Evolutionary conservation across 2,888 invertebrate species (phyloP).

Genomic region (Tipula lateralis): DNA sequence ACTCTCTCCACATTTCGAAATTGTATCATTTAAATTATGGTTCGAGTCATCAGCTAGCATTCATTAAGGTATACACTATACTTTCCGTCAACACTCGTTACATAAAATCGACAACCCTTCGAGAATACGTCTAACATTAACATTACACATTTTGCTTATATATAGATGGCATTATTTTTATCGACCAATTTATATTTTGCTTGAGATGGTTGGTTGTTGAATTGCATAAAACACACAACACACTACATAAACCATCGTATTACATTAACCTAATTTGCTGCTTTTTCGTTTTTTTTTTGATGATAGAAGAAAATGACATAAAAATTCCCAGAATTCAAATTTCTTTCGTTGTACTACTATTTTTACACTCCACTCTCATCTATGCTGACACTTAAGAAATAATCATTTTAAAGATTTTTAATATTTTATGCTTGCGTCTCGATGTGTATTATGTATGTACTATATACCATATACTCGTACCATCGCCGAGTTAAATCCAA

Average conservation of each 20-base stretch:
- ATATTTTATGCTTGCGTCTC: neutral
- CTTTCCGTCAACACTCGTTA: too few relatives aligned
- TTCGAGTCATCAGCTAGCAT: too few relatives aligned
- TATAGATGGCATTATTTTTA: neutral
- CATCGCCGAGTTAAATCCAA: neutral
- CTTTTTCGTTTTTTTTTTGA: neutral
- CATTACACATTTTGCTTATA: neutral
- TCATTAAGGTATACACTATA: too few relatives aligned
- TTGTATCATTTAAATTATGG: too few relatives aligned
- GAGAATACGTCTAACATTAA: too few relatives aligned
- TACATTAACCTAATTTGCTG: constrained; percentile 24
- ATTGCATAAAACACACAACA: neutral
- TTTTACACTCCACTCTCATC: neutral
- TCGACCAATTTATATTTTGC: neutral
- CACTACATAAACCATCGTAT: neutral
- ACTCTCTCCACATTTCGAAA: too few relatives aligned
- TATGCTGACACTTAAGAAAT: neutral
- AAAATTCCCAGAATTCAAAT: constrained; percentile 24
- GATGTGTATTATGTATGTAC: neutral
- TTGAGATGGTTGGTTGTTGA: neutral
- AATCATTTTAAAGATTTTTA: neutral
- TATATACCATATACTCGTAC: too few relatives aligned
- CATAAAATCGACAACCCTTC: too few relatives aligned
- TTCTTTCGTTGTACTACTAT: neutral
- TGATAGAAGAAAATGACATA: neutral